Base-by-base conservation (phyloP, 2,888 invertebrate species). In the Elysia crispata region DNA sequence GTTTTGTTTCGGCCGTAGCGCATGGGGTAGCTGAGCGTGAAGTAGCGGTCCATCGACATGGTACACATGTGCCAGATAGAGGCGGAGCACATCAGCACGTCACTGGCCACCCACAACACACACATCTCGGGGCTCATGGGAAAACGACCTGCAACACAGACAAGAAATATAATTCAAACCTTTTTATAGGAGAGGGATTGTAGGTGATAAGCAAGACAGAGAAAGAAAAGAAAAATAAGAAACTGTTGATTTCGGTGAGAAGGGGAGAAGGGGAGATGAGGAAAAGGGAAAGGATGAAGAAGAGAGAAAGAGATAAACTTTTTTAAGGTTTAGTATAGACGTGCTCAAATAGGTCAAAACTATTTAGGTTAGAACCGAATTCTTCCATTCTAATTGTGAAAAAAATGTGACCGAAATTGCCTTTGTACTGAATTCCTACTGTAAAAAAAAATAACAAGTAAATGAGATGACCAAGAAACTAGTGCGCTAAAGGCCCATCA, bases 21-120 rank as follows among this genome's bases (percentile, higher is more conserved):
- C 96, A 98, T 97, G 0, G 98, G 98, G 90, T 97, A 97, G 54
- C 97, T 95, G 77, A 97, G 94, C 20, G 97, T 97, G 79, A 98
- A 94, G 92, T 96, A 98, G 89, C 98, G 91, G 84, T 94, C 94
- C 87, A 94, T 91, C 25, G 93, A 93, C 88, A 94, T 94, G 79
- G 93, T 93, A 82, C 93, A 93, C 93, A 94, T 94, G 91, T 94
- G 94, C 89, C 94, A 93, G 82, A 94, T 94, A 80, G 93, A 93
- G 25, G 93, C 93, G 30, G 93, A 93, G 86, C 94, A 94, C 85
- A 93, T 92, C 66, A 93, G 91, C 1, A 94, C 94, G 86, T 94
- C 94, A 78, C 97, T 97, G 1, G 90, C 88, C 13, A 89, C 87
- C 90, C 91, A 91, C 82, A 91, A 81, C n/a, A 97, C 97, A 83